These are phyloP conservation scores for Genyomyrus donnyi DNA, from an alignment of 2,113 vertebrate genomes.

Conservation along the genomic window DNA sequence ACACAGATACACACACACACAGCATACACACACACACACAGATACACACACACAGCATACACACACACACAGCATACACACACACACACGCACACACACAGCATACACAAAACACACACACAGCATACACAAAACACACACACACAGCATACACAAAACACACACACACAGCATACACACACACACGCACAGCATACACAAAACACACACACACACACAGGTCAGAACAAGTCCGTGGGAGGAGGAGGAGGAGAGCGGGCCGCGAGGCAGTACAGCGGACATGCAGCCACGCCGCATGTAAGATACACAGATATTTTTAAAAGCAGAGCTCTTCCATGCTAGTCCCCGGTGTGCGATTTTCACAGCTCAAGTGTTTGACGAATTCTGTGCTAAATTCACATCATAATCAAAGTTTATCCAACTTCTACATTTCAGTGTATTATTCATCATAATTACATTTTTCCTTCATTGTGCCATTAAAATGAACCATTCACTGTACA, in stretches of 20 bases:
- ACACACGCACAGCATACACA: too few species aligned
- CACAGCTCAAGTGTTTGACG: neutral
- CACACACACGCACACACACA: too few species aligned
- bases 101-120: too few species aligned
- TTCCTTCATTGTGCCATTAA: neutral
- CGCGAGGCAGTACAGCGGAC: neutral
- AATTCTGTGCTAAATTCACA: neutral
- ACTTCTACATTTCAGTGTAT: neutral
- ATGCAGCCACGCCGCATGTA: neutral
- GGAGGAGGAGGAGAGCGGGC: neutral
- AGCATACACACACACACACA: too few species aligned
- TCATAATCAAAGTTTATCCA: neutral
- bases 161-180: too few species aligned
- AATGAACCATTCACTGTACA: slow-evolving; percentile 16
- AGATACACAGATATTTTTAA: neutral
- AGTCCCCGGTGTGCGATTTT: neutral
- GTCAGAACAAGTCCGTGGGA: neutral
- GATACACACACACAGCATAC: neutral
- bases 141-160: neutral
- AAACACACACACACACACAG: neutral
- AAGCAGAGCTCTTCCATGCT: neutral
- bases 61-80: too few species aligned
- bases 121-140: neutral
- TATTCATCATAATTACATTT: slow-evolving; percentile 1
- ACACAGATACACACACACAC: too few species aligned